Conservation (phyloP, 2,888 invertebrate genomes). For the Laspeyria flexula region DNA sequence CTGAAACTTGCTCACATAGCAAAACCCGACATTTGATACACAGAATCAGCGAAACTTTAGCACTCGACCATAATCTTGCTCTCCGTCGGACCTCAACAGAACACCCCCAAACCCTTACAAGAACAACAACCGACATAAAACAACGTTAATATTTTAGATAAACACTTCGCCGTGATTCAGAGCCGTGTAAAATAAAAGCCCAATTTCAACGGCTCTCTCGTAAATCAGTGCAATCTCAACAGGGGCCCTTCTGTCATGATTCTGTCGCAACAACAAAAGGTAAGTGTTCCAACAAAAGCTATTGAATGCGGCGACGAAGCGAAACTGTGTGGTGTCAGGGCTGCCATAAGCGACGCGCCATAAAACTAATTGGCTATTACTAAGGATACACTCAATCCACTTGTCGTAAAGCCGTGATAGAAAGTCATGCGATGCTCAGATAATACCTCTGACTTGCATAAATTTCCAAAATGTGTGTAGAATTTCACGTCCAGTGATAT, state of each 20-base stretch:
- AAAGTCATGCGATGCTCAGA: conserved; percentile 50
- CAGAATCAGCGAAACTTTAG: conserved; percentile 6
- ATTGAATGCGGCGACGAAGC: conserved; percentile 59
- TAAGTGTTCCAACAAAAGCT: conserved; percentile 65
- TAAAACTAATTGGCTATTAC: conserved; percentile 64
- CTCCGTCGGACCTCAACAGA: conserved; percentile 16
- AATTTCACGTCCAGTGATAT: conserved; percentile 19
- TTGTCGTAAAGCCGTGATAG: conserved; percentile 56
- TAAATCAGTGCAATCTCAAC: conserved; percentile 65
- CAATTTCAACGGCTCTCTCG: conserved; percentile 56
- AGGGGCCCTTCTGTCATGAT: conserved; percentile 59
- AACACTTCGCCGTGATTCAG: conserved; percentile 39
- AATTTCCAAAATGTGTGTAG: conserved; percentile 30
- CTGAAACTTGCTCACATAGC: not conserved
- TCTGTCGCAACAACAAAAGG: conserved; percentile 67
- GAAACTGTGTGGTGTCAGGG: conserved; percentile 38
- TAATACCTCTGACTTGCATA: conserved; percentile 29
- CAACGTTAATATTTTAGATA: conserved; percentile 46
- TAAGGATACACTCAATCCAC: conserved; percentile 50
- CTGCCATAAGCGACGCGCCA: conserved; percentile 47
- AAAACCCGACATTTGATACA: not conserved
- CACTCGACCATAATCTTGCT: conserved; percentile 11
- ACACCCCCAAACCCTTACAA: conserved; percentile 26
- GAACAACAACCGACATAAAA: conserved; percentile 39
- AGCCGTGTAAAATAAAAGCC: conserved; percentile 47